Evolutionary conservation across 1,140 invertebrate species (phyloP), one percentile per base, ranked within the genome.

Genomic region (Pseudomyrmex gracilis): DNA sequence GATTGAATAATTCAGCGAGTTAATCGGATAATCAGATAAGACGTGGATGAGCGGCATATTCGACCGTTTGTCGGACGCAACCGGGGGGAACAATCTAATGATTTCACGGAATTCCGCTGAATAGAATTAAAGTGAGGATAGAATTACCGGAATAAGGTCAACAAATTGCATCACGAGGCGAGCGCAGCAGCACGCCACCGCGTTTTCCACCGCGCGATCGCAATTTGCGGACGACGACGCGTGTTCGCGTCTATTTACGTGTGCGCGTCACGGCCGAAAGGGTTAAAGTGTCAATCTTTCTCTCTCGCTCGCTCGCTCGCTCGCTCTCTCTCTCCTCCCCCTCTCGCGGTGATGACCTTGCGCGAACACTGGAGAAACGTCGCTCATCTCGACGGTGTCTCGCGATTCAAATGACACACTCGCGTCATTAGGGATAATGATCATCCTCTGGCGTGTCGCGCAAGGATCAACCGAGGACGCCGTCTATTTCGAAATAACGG

Each of bases 401-500:
- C 47, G 22, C 34, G 34, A n/a, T 84, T 58, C 55, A 47, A 73
- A 84, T 71, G 85, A 76, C 70, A 74, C 58, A 60, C 71, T 58
- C 66, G 24, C 61, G 45, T 57, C 61, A 84, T 87, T 77, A 77
- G 55, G 60, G 73, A 85, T 89, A 89, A 89, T 80, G 84, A 88
- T 70, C 73, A 34, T 34, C 5, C 34, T 24, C 68, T 88, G 61
- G 73, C 84, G 85, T 87, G 88, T 55, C 68, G 84, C 66, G 60
- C 45, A 73, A 67, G 76, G 73, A 70, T 74, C 57, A 57, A 34
- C 47, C 84, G 84, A 71, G 86, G 73, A 86, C 82, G 82, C 83
- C 45, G 17, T 84, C n/a, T n/a, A n/a, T n/a, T 80, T 86, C 84
- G 66, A 86, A 80, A 88, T 84, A 86, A 78, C 89, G 89, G 89